phyloP scores from a whole-genome alignment of 2,113 vertebrate species.

The Erpornis zantholeuca region DNA sequence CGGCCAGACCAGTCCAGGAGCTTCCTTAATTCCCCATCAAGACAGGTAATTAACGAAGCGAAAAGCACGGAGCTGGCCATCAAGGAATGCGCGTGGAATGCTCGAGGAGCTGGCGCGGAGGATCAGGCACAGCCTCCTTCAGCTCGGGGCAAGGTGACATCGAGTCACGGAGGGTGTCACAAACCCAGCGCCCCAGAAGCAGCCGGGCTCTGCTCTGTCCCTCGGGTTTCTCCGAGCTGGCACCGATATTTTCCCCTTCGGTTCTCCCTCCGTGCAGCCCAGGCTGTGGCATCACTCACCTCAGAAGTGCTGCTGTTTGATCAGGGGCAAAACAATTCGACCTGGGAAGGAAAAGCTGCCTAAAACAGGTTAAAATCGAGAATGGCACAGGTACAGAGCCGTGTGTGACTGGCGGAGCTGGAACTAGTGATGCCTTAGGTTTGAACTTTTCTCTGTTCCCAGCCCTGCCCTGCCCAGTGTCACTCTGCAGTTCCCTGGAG shows the following conservation, averaged over 20 bases:
- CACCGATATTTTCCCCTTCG: too few species aligned
- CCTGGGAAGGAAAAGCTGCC: not conserved
- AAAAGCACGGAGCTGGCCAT: not conserved
- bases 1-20: not conserved
- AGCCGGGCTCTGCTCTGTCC: too few species aligned
- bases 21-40: not conserved
- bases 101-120: not conserved
- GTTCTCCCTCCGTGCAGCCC: not conserved
- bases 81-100: accelerated
- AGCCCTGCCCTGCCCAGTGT: too few species aligned
- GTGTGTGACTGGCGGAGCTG: not conserved
- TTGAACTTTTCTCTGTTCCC: too few species aligned
- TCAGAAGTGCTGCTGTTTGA: not conserved
- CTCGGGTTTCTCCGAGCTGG: too few species aligned
- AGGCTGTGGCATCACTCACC: not conserved
- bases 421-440: too few species aligned
- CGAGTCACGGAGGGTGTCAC: too few species aligned
- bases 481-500: too few species aligned
- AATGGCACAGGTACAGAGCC: not conserved
- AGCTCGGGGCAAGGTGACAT: not conserved
- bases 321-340: not conserved
- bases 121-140: not conserved
- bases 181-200: accelerated
- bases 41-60: not conserved
- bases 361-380: not conserved